phyloP scores from a whole-genome alignment of 2,888 invertebrate genomes.

The Lithophane socia region DNA sequence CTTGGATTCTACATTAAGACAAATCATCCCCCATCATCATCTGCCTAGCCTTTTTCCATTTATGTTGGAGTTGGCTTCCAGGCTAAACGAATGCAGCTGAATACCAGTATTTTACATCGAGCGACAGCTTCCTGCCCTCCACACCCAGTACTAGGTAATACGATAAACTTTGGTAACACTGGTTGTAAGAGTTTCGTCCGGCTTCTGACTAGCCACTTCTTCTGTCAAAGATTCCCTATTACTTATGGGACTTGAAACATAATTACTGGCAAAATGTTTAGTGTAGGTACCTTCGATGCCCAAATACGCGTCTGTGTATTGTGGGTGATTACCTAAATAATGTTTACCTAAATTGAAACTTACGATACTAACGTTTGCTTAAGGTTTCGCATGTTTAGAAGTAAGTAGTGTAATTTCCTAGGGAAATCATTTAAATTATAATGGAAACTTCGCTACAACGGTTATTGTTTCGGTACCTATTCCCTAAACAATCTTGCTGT shows the following conservation, averaged over 20 bases:
- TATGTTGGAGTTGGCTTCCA: neutral
- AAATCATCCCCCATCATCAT: neutral
- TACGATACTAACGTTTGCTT: neutral
- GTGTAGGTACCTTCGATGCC: too few species aligned
- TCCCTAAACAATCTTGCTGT: neutral
- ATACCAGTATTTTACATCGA: neutral
- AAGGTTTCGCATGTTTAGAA: conserved; percentile 2
- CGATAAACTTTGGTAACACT: neutral
- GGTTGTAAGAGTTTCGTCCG: neutral
- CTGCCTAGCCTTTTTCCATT: neutral
- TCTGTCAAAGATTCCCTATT: neutral
- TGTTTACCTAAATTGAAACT: conserved; percentile 17
- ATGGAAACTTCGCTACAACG: conserved; percentile 8
- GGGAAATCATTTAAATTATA: conserved; percentile 36
- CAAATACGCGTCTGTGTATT: neutral
- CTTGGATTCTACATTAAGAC: neutral
- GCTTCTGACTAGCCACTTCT: neutral
- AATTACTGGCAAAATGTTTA: neutral
- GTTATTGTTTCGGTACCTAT: neutral
- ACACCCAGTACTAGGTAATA: neutral
- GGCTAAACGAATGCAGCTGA: neutral
- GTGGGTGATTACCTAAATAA: neutral
- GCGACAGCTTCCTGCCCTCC: neutral
- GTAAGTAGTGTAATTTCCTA: conserved; percentile 9
- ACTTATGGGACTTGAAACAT: neutral